Evolutionary conservation across 2,888 invertebrate species (phyloP).

Genomic region (Lasius fuliginosus): DNA sequence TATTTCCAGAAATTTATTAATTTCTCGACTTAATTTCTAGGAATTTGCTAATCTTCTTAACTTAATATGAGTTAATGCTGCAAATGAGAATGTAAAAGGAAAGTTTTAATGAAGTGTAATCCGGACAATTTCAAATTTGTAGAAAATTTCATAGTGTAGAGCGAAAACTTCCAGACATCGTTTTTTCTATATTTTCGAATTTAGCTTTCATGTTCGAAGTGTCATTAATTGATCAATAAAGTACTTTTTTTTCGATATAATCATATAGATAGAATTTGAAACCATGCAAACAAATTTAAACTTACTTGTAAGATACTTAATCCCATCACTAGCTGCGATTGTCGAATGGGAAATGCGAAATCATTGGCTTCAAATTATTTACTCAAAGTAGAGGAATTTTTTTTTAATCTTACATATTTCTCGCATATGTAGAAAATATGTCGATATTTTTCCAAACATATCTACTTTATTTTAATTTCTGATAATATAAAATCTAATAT

Average conservation of each 20-base stretch:
- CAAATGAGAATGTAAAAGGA: constrained; percentile 8
- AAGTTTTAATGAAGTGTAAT: constrained; percentile 36
- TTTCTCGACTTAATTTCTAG: neutral
- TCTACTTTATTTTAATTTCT: neutral
- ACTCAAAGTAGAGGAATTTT: neutral
- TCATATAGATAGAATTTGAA: too few relatives aligned
- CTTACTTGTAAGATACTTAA: too few relatives aligned
- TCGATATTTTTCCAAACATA: too few relatives aligned
- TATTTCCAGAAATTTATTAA: constrained; percentile 33
- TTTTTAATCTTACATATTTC: neutral
- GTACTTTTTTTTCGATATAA: too few relatives aligned
- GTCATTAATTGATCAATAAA: constrained; percentile 10
- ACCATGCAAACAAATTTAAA: too few relatives aligned
- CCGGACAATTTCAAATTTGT: neutral
- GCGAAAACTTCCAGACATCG: neutral
- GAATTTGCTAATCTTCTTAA: neutral
- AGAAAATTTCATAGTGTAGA: neutral
- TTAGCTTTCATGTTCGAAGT: constrained; percentile 39
- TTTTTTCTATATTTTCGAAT: constrained; percentile 30
- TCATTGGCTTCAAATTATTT: neutral
- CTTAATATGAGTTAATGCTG: neutral
- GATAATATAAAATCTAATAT: neutral
- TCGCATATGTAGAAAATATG: neutral
- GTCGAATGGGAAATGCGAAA: neutral
- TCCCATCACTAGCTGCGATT: neutral